Conservation (phyloP, 2,888 invertebrate species). For the Leptinotarsa peninsularis region DNA sequence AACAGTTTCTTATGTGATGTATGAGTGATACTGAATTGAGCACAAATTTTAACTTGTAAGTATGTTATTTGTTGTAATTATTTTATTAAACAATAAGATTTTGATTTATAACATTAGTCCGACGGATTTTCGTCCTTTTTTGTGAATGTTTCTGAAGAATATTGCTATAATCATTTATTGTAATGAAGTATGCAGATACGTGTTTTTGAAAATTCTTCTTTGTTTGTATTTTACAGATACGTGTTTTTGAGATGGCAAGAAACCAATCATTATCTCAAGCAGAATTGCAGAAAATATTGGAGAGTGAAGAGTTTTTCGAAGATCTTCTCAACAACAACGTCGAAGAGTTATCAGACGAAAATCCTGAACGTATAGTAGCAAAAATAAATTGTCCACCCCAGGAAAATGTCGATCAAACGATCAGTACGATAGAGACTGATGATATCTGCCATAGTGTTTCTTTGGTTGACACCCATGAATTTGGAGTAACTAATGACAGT, state of each 20-base stretch:
- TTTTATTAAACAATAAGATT: too few species aligned
- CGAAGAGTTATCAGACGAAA: neutral
- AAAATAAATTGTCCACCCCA: neutral
- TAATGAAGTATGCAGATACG: too few species aligned
- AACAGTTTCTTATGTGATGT: too few species aligned
- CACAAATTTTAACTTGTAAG: too few species aligned
- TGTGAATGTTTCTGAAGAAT: too few species aligned
- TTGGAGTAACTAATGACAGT: neutral
- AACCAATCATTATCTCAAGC: neutral
- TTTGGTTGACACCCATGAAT: neutral
- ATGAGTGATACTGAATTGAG: too few species aligned
- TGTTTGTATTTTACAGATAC: neutral
- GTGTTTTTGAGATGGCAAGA: conserved; percentile 8
- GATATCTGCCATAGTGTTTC: neutral
- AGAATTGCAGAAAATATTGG: neutral
- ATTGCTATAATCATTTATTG: too few species aligned
- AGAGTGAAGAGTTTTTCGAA: neutral
- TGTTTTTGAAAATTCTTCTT: neutral
- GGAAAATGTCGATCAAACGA: neutral
- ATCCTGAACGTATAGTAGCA: conserved; percentile 1
- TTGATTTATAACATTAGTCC: too few species aligned
- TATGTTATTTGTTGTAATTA: too few species aligned
- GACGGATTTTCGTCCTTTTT: too few species aligned
- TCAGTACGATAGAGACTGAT: neutral
- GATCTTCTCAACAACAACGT: neutral